phyloP scores from a whole-genome alignment of 1,140 invertebrate genomes.

The Oncopeltus fasciatus region DNA sequence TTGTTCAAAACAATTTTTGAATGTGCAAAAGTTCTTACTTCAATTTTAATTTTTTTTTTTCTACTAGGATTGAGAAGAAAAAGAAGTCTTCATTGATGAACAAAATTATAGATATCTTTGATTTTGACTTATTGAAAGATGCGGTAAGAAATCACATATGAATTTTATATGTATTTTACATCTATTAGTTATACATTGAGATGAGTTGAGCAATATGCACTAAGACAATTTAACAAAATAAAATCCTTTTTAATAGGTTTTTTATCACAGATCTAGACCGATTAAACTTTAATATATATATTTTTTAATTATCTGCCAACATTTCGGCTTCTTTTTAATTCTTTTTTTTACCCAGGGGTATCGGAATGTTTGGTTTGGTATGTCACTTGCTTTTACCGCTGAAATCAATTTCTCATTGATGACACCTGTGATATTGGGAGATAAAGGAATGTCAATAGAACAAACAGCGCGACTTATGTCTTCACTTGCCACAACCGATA shows the following conservation, averaged over 20 bases:
- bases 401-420: slow-evolving; percentile 52
- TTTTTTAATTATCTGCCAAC: no score
- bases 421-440: slow-evolving; percentile 47
- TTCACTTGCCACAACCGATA: slow-evolving; percentile 21
- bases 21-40: no score
- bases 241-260: no score
- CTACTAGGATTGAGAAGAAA: background rate
- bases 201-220: no score
- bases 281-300: no score
- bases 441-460: slow-evolving; percentile 39
- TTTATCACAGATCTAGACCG: no score
- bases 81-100: slow-evolving; percentile 17
- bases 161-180: no score
- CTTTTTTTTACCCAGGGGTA: background rate
- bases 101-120: slow-evolving; percentile 41
- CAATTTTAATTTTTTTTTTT: background rate
- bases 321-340: background rate
- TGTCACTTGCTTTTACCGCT: slow-evolving; percentile 47
- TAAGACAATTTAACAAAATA: no score
- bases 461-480: slow-evolving; percentile 27
- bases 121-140: slow-evolving; percentile 47
- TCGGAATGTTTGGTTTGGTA: slow-evolving; percentile 19
- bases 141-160: no score
- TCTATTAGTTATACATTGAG: no score
- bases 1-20: background rate